A percentile compares a stretch with the other conserved stretches of the same genome.
phyloP scores from a whole-genome alignment of 2,797 vertebrate species.

The Orestias chungarensis region DNA sequence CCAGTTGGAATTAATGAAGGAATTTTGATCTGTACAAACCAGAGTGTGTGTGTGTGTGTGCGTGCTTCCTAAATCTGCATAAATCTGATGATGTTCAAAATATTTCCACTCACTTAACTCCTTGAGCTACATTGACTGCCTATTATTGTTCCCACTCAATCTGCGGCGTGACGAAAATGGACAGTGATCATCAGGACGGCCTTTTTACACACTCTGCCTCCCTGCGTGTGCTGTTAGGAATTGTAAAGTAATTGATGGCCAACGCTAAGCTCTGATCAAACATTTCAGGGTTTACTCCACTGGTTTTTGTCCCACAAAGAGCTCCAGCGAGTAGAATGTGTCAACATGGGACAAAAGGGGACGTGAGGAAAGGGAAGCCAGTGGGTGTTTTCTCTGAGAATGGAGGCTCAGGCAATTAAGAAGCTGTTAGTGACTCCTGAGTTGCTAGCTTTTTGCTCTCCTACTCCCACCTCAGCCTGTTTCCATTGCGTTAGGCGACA shows the following conservation, averaged over 20 bases:
- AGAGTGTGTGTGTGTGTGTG: slow-evolving; percentile 32
- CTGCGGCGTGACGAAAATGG: slow-evolving; percentile 44
- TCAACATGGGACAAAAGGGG: slow-evolving; percentile 42
- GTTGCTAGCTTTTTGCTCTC: slow-evolving; percentile 42
- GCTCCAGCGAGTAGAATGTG: slow-evolving; percentile 40
- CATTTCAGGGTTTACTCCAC: slow-evolving; percentile 82
- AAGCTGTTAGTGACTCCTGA: slow-evolving; percentile 45
- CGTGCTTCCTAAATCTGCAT: slow-evolving; percentile 45
- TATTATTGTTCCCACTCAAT: slow-evolving; percentile 21
- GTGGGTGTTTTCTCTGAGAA: slow-evolving; percentile 64
- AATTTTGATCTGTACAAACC: slow-evolving; percentile 63
- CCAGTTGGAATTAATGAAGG: slow-evolving; percentile 68
- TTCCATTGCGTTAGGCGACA: slow-evolving; percentile 56
- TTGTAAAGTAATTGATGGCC: slow-evolving; percentile 65
- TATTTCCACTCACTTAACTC: slow-evolving; percentile 40
- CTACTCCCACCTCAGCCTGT: slow-evolving; percentile 33
- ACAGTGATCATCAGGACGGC: slow-evolving; percentile 68
- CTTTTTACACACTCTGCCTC: slow-evolving; percentile 26
- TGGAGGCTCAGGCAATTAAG: slow-evolving; percentile 60
- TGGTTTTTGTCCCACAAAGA: slow-evolving; percentile 42
- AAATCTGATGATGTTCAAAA: slow-evolving; percentile 39
- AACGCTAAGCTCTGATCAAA: slow-evolving; percentile 82
- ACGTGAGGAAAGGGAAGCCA: slow-evolving; percentile 41
- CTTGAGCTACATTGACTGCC: slow-evolving; percentile 54
- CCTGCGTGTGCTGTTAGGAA: slow-evolving; percentile 45